Base-by-base conservation (phyloP, 2,113 vertebrate genomes). In the Rutilus rutilus region DNA sequence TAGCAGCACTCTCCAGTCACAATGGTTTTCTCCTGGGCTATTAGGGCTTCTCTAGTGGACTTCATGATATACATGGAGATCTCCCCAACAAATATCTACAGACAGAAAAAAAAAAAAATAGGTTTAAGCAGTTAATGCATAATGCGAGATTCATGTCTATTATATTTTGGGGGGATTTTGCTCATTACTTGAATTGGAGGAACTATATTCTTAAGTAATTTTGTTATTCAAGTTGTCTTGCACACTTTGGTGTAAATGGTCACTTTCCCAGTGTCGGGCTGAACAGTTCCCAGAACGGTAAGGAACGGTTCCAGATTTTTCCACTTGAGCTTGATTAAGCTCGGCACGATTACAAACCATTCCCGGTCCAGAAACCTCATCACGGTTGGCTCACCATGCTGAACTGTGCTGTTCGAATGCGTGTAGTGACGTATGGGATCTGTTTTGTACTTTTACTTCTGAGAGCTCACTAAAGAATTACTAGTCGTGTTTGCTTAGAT, bases 1-100 rank as follows among this genome's bases (percentile, higher is more conserved):
- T 99, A 98, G 94, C 98, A 99, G 90, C 98, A 99, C 88, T 99
- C 98, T 89, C 98, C 98, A 1, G 98, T 99, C 85, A 99, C 92
- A 86, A 99, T 99, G 87, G 96, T 99, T 94, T 99, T 99, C 94
- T 99, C 98, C 92, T 99, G 97, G 86, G 95, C 92, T 91, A 98
- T 94, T 78, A 99, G 95, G 50, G 94, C 95, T 92, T 98, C 97
- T 92, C 97, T 94, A 8, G 97, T 99, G 52, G 97, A 97, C 89
- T 97, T 98, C 96, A 99, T 99, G 93, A 98, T 96, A 85, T 99
- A 99, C 97, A 98, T 98, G 86, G 97, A 97, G 91, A 99, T 94
- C 88, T 99, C 98, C 39, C 98, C 98, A 62, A 98, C 96, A 92
- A 99, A 98, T 91, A 99, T 99, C 98, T 99, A 85, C 15, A 87